phyloP scores from a whole-genome alignment of 2,113 vertebrate species.

The Clinocottus analis region DNA sequence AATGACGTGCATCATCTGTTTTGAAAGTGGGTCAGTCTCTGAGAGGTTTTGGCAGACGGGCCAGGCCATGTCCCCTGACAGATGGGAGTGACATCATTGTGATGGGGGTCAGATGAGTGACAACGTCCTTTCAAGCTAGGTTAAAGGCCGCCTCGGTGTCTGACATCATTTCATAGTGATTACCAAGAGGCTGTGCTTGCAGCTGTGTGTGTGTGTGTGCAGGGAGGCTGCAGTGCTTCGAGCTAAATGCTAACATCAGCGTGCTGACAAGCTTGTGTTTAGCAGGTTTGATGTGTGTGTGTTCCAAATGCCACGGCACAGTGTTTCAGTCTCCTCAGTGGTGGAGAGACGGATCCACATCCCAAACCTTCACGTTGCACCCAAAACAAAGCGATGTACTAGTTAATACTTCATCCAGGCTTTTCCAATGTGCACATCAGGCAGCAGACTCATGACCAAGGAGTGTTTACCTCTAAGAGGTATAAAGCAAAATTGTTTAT shows the following conservation, averaged over 20 bases:
- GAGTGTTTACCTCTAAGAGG: conserved; percentile 19
- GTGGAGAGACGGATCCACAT: background rate
- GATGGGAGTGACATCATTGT: conserved; percentile 53
- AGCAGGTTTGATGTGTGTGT: no score
- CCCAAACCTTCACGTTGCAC: background rate
- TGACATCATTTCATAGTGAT: background rate
- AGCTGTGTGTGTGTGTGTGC: background rate
- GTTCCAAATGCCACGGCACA: no score
- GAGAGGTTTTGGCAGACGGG: conserved; percentile 39
- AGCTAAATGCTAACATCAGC: background rate
- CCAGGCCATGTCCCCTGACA: conserved; percentile 42
- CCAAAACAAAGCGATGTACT: background rate
- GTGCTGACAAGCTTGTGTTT: background rate
- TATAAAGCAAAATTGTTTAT: conserved; percentile 62
- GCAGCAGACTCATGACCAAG: conserved; percentile 5
- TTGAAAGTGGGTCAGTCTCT: conserved; percentile 74
- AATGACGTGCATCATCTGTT: conserved; percentile 14
- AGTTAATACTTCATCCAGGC: background rate
- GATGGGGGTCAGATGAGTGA: conserved; percentile 27
- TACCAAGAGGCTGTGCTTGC: background rate
- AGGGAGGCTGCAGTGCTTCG: background rate
- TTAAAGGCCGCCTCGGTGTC: background rate
- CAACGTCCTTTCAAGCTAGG: background rate
- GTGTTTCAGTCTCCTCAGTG: background rate
- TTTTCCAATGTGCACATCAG: background rate